Evolutionary conservation across 2,888 invertebrate species (phyloP).

Genomic region (Volucella inanis): DNA sequence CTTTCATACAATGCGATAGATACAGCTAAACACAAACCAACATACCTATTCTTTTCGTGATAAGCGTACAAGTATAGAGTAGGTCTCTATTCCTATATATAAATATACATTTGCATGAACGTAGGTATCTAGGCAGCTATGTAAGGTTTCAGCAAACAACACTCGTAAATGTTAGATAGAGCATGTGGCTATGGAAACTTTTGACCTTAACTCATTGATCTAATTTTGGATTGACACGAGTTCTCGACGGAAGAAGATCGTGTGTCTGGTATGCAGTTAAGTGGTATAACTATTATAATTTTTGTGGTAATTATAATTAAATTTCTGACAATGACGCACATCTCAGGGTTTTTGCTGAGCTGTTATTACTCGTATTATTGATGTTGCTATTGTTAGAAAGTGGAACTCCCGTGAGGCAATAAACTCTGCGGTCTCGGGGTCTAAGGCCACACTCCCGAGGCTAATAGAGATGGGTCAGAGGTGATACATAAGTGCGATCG

Average conservation of each 20-base stretch:
- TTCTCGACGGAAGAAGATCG: constrained; percentile 61
- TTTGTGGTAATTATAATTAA: constrained; percentile 66
- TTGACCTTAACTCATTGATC: constrained; percentile 75
- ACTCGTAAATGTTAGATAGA: constrained; percentile 12
- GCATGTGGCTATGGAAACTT: constrained; percentile 67
- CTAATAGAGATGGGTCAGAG: constrained; percentile 20
- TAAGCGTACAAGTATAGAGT: constrained; percentile 28
- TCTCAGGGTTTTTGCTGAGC: constrained; percentile 14
- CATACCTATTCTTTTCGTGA: constrained; percentile 13
- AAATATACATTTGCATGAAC: no score
- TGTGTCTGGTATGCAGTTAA: constrained; percentile 65
- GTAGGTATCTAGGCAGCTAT: no score
- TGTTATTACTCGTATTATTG: not conserved
- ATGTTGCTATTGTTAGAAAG: not conserved
- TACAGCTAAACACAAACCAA: constrained; percentile 9
- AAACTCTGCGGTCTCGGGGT: not conserved
- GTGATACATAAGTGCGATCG: not conserved
- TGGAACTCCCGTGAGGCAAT: constrained; percentile 30
- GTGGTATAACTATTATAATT: constrained; percentile 57
- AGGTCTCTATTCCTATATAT: no score
- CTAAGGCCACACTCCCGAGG: constrained; percentile 3
- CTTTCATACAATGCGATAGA: not conserved
- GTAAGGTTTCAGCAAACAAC: no score
- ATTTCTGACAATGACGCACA: constrained; percentile 67
- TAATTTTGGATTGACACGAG: constrained; percentile 71